Evolutionary conservation across 2,113 vertebrate species (phyloP), one percentile per base, ranked within the genome.

Genomic region (Dromas ardeola): DNA sequence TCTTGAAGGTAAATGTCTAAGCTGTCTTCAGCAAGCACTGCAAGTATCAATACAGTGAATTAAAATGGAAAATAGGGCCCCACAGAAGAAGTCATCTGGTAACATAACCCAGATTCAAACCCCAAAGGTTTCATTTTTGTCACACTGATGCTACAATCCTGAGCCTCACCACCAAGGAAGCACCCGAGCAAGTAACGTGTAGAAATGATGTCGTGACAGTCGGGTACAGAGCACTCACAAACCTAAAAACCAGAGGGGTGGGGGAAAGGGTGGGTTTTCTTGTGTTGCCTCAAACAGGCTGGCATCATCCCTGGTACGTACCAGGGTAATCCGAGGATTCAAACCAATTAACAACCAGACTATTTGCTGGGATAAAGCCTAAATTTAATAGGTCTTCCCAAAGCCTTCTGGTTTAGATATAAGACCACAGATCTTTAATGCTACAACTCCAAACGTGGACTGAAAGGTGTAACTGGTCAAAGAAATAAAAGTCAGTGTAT

Each of bases 181-280:
- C 4, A 4, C 34, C 22, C 1, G 11, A 78, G 63, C 55, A 79
- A 76, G 6, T 7, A 27, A 53, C 0, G 9, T 8, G 12, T 0
- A 52, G 42, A 23, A 77, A 55, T 16, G 30, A 23, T 52, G 32
- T 2, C 15, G 47, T 25, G 42, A 29, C 40, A 42, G 55, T 1
- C 47, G 59, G 3, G 5, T 12, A 73, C 36, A 38, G 40, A 56
- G 53, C 50, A 36, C 45, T 38, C 36, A 5, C 23, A 50, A 55
- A 66, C 5, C 45, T 13, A 7, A 42, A 19, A 49, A 2, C 11
- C 9, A 20, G 22, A n/a, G 8, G 21, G 49, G 6, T 8, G 9
- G n/a, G 52, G 30, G 19, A 15, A 50, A 23, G n/a, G 27, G 50
- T 9, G 18, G 13, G 11, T 3, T 40, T 36, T 18, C 53, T 38